Conservation (phyloP, 2,113 vertebrate species). For the Odontesthes bonariensis region DNA sequence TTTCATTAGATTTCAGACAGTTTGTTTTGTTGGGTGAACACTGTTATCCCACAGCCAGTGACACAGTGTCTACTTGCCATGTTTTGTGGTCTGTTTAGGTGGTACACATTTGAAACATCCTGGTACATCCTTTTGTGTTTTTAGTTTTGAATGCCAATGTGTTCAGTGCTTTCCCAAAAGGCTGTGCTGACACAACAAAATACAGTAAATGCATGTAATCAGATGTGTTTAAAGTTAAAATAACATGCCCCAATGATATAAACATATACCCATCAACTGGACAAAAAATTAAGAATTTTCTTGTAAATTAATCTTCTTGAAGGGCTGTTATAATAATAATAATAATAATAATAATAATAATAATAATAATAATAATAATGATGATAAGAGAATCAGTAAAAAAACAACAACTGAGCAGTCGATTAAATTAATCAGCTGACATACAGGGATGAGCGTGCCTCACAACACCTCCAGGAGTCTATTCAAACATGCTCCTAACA, state of each 20-base stretch:
- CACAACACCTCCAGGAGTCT: constrained; percentile 9
- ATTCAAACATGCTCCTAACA: not conserved
- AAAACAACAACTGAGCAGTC: constrained; percentile 16
- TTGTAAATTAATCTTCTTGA: too few relatives aligned
- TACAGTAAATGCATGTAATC: not conserved
- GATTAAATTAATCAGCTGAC: constrained; percentile 10
- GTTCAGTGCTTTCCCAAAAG: not conserved
- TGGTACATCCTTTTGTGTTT: not conserved
- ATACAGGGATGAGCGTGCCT: not conserved
- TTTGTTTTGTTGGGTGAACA: constrained; percentile 13
- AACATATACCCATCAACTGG: constrained; percentile 15
- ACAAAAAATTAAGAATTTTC: not conserved
- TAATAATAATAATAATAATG: too few relatives aligned
- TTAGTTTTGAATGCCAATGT: not conserved
- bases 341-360: too few relatives aligned
- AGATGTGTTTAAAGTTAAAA: not conserved
- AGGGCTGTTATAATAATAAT: too few relatives aligned
- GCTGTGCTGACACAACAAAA: constrained; percentile 5
- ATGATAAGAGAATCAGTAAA: not conserved
- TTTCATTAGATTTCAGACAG: constrained; percentile 28
- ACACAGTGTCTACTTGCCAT: not conserved
- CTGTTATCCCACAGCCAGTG: constrained; percentile 9
- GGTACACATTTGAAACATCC: constrained; percentile 5
- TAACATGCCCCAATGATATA: not conserved
- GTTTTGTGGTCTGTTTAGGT: constrained; percentile 7